phyloP scores from a whole-genome alignment of 2,113 vertebrate genomes.

The Acanthisitta chloris region DNA sequence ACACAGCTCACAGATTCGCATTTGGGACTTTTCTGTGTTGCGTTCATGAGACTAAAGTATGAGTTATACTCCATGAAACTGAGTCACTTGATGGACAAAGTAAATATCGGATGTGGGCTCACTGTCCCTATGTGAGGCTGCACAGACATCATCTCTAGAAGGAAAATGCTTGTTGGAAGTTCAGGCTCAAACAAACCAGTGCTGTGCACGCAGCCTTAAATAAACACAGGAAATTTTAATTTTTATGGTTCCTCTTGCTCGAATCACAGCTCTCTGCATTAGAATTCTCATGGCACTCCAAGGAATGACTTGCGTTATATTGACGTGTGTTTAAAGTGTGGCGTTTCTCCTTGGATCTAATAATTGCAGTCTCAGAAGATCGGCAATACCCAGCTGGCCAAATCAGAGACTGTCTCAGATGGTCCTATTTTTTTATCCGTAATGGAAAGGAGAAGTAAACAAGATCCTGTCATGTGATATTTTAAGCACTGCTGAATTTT shows the following conservation, averaged over 20 bases:
- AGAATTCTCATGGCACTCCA: neutral
- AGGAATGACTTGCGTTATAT: neutral
- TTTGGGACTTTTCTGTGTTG: neutral
- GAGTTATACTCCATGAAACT: neutral
- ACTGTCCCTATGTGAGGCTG: neutral
- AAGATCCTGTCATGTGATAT: neutral
- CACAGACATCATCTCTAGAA: neutral
- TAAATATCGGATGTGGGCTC: conserved; percentile 37
- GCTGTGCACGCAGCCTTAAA: neutral
- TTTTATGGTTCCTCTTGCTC: neutral
- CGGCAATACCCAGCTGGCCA: neutral
- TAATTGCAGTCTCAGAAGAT: neutral
- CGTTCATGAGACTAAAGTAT: neutral
- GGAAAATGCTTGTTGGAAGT: neutral
- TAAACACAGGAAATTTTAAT: neutral
- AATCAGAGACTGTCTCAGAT: neutral
- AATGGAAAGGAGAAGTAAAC: neutral
- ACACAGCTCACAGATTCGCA: fast-evolving
- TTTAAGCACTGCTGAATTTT: neutral
- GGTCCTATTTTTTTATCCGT: neutral
- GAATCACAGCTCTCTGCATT: neutral
- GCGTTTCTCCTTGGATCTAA: neutral
- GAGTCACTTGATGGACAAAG: conserved; percentile 28
- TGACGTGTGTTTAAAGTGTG: neutral
- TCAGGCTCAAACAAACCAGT: neutral